phyloP scores from a whole-genome alignment of 2,888 invertebrate genomes.

The Sarcophaga variegata region DNA sequence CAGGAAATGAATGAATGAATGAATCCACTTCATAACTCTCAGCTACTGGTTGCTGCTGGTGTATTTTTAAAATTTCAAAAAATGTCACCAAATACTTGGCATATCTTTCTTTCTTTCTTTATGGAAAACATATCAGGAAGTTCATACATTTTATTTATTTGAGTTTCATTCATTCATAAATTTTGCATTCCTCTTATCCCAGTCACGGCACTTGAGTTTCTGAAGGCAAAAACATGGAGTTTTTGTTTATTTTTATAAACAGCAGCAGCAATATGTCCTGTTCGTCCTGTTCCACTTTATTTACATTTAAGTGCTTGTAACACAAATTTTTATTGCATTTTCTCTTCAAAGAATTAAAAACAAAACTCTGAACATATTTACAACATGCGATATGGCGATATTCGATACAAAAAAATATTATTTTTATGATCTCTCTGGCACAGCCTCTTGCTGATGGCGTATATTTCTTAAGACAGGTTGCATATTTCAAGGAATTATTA shows the following conservation, averaged over 20 bases:
- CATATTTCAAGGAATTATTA: constrained; percentile 50
- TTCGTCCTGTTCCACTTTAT: constrained; percentile 63
- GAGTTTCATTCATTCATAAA: constrained; percentile 63
- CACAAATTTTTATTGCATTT: constrained; percentile 71
- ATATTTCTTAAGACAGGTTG: background rate
- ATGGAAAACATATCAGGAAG: constrained; percentile 60
- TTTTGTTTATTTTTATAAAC: constrained; percentile 51
- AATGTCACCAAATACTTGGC: constrained; percentile 44
- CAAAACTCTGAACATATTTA: constrained; percentile 26
- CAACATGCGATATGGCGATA: constrained; percentile 70
- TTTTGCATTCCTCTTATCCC: constrained; percentile 49
- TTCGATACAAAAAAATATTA: constrained; percentile 77
- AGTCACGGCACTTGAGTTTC: background rate
- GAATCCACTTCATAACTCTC: background rate
- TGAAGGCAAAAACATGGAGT: background rate
- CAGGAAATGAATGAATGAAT: constrained; percentile 44
- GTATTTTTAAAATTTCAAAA: background rate
- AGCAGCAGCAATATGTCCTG: constrained; percentile 2
- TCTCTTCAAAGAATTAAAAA: constrained; percentile 18
- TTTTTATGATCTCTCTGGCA: constrained; percentile 67
- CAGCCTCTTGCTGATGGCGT: background rate
- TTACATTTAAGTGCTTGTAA: constrained; percentile 71
- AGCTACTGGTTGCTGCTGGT: background rate
- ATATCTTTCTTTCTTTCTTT: constrained; percentile 19
- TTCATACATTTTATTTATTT: constrained; percentile 62